Evolutionary conservation across 2,113 vertebrate genomes (phyloP).

Genomic region (Platichthys flesus): DNA sequence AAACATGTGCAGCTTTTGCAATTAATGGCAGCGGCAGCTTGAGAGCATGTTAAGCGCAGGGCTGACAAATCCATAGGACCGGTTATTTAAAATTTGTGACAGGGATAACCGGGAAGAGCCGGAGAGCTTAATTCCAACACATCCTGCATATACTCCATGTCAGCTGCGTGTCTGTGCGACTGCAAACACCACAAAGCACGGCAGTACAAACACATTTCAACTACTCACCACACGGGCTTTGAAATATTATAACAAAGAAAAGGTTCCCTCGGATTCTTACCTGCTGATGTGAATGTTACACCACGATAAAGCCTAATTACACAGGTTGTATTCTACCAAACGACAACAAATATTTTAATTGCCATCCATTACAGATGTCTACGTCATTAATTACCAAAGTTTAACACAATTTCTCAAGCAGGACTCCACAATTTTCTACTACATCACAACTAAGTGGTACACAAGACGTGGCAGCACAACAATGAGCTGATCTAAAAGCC

Average conservation of each 20-base stretch:
- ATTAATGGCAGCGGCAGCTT: slow-evolving; percentile 34
- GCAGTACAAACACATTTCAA: slow-evolving; percentile 3
- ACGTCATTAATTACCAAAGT: too few relatives aligned
- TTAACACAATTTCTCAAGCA: neutral
- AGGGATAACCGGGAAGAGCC: slow-evolving; percentile 31
- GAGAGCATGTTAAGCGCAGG: slow-evolving; percentile 41
- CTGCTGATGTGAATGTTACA: neutral
- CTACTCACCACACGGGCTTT: neutral
- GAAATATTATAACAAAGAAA: neutral
- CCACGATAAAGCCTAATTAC: neutral
- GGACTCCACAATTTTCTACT: neutral
- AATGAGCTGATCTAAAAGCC: slow-evolving; percentile 22
- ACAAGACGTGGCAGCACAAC: slow-evolving; percentile 12
- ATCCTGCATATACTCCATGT: slow-evolving; percentile 33
- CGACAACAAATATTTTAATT: neutral
- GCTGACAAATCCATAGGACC: slow-evolving; percentile 61
- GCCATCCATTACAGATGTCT: neutral
- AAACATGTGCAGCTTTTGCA: slow-evolving; percentile 44
- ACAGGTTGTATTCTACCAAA: neutral
- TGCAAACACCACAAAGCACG: neutral
- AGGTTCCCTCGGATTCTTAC: neutral
- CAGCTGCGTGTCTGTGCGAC: neutral
- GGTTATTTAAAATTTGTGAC: slow-evolving; percentile 43
- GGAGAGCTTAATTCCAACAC: slow-evolving; percentile 47
- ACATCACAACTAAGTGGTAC: neutral